Evolutionary conservation across 2,113 vertebrate genomes (phyloP).

Genomic region (Amia ocellicauda): DNA sequence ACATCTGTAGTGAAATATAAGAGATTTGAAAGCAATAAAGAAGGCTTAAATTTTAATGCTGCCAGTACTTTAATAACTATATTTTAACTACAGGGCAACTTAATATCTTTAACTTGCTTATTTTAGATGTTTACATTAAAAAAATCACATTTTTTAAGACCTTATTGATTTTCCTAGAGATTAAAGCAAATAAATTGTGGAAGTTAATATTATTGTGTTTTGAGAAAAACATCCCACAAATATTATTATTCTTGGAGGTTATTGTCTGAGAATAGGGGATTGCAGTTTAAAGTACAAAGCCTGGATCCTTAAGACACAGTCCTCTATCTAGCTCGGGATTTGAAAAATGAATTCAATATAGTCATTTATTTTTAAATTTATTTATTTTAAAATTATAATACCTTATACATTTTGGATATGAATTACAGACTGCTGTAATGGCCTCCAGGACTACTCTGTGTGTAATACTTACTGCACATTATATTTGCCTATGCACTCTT

Average conservation of each 20-base stretch:
- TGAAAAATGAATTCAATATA: constrained; percentile 1
- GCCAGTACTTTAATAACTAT: constrained; percentile 63
- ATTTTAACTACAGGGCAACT: constrained; percentile 70
- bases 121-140: constrained; percentile 62
- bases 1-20: constrained; percentile 63
- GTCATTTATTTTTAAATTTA: not conserved
- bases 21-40: constrained; percentile 74
- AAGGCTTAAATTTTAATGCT: constrained; percentile 73
- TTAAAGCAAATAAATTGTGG: constrained; percentile 38
- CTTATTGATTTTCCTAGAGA: constrained; percentile 56
- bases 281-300: not conserved
- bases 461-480: no score
- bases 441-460: not conserved
- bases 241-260: not conserved
- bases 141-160: constrained; percentile 47
- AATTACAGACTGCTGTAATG: not conserved
- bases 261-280: not conserved
- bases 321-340: not conserved
- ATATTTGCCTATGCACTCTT: no score
- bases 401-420: not conserved
- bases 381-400: no score
- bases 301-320: constrained; percentile 1
- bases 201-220: constrained; percentile 27
- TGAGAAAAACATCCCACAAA: constrained; percentile 1
- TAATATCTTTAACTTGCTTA: constrained; percentile 55